A percentile compares a stretch with the other conserved stretches of the same genome.
Evolutionary conservation across 2,888 invertebrate species (phyloP).

Genomic region (Nomada hirtipes): DNA sequence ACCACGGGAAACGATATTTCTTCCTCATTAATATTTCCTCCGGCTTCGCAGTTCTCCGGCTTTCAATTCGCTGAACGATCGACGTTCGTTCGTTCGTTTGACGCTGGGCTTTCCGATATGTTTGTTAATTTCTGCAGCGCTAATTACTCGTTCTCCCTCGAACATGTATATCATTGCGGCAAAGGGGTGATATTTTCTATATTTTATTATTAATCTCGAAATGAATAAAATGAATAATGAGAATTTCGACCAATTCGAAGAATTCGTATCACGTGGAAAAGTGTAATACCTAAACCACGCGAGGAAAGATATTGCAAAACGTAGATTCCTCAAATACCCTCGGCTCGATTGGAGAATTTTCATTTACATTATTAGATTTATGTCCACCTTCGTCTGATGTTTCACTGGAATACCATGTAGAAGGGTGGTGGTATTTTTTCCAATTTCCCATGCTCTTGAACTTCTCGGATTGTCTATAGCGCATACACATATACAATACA

Average conservation of each 20-base stretch:
- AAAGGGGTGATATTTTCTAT: no score
- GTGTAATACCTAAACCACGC: background rate
- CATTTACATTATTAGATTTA: conserved; percentile 38
- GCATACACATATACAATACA: background rate
- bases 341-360: conserved; percentile 16
- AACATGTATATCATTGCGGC: no score
- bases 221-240: no score
- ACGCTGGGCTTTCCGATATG: background rate
- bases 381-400: background rate
- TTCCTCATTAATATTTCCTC: conserved; percentile 48
- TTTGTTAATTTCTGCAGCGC: background rate
- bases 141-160: no score
- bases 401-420: background rate
- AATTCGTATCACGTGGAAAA: conserved; percentile 1
- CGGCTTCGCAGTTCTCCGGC: conserved; percentile 14
- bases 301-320: conserved; percentile 33
- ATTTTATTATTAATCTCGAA: no score
- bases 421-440: background rate
- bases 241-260: background rate
- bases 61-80: conserved; percentile 16
- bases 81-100: conserved; percentile 23
- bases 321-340: conserved; percentile 16
- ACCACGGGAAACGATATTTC: conserved; percentile 24
- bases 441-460: conserved; percentile 21
- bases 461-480: conserved; percentile 36